These are phyloP conservation scores for Papilio gigon DNA, from an alignment of 2,888 invertebrate species.

Conservation along the genomic window DNA sequence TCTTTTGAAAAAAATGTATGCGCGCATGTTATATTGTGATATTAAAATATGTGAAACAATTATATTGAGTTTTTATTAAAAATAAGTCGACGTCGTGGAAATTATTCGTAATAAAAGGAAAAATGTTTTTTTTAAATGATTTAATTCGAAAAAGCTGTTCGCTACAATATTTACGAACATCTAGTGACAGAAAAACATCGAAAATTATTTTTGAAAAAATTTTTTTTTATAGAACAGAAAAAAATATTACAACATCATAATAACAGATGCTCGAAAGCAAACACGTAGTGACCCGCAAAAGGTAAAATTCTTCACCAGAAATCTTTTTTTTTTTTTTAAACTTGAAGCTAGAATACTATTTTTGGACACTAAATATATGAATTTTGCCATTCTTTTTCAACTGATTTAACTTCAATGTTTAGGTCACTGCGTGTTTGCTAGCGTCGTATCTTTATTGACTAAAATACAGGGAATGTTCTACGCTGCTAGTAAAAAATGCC, in stretches of 20 bases:
- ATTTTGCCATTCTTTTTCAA: too few relatives aligned
- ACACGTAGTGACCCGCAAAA: too few relatives aligned
- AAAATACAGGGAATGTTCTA: conserved; percentile 31
- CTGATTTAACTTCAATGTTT: too few relatives aligned
- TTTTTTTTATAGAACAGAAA: conserved; percentile 15
- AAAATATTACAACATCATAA: conserved; percentile 30
- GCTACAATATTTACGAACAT: conserved; percentile 42
- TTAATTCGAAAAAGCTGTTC: conserved; percentile 42
- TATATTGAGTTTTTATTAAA: background rate
- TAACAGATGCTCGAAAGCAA: too few relatives aligned
- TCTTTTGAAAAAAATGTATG: background rate
- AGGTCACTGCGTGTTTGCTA: too few relatives aligned
- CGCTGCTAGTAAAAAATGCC: conserved; percentile 24
- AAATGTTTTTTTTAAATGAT: conserved; percentile 33
- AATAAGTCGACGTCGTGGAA: too few relatives aligned
- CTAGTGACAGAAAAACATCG: conserved; percentile 40
- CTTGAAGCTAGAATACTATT: too few relatives aligned
- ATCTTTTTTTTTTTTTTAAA: too few relatives aligned
- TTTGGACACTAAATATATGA: too few relatives aligned
- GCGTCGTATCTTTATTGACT: conserved; percentile 30
- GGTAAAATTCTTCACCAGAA: too few relatives aligned
- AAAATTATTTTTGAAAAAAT: conserved; percentile 33
- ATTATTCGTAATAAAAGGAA: conserved; percentile 13
- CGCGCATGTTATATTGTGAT: conserved; percentile 35
- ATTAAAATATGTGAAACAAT: conserved; percentile 27